These are phyloP conservation scores for Ectropis crepuscularia DNA, from an alignment of 2,888 invertebrate genomes.

Conservation along the genomic window DNA sequence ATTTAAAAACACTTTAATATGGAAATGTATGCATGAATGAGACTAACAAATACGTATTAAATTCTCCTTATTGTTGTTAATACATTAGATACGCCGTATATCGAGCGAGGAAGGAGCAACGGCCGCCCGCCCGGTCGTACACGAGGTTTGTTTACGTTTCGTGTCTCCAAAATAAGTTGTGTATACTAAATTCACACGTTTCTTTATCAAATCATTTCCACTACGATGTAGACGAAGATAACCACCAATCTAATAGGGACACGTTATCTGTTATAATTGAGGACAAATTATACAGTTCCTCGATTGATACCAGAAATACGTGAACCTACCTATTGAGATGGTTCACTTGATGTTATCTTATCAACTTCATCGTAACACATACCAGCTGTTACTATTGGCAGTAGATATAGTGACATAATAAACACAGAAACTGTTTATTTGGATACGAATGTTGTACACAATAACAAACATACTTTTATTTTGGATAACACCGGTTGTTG, in stretches of 20 bases:
- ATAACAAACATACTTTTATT: conserved; percentile 38
- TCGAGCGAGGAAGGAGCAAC: conserved; percentile 65
- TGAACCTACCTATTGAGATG: conserved; percentile 28
- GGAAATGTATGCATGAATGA: conserved; percentile 25
- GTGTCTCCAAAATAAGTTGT: conserved; percentile 62
- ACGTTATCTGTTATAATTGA: conserved; percentile 56
- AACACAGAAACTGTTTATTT: conserved; percentile 23
- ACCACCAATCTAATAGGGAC: conserved; percentile 50
- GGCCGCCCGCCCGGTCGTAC: conserved; percentile 73
- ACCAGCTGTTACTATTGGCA: conserved; percentile 36
- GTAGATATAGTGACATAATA: conserved; percentile 27
- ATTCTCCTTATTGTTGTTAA: conserved; percentile 35
- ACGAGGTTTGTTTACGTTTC: conserved; percentile 65
- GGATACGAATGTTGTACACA: conserved; percentile 14
- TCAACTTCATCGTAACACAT: conserved; percentile 40
- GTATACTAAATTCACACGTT: conserved; percentile 46
- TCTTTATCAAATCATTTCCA: conserved; percentile 34
- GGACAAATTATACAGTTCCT: conserved; percentile 63
- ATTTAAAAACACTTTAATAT: conserved; percentile 27
- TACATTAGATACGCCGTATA: conserved; percentile 47
- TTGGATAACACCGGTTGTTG: conserved; percentile 44
- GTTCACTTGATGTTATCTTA: conserved; percentile 50
- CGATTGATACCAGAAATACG: conserved; percentile 52
- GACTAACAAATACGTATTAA: conserved; percentile 28
- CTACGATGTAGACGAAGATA: conserved; percentile 31